Evolutionary conservation across 1,140 invertebrate species (phyloP).

Genomic region (Orchestia grillus): DNA sequence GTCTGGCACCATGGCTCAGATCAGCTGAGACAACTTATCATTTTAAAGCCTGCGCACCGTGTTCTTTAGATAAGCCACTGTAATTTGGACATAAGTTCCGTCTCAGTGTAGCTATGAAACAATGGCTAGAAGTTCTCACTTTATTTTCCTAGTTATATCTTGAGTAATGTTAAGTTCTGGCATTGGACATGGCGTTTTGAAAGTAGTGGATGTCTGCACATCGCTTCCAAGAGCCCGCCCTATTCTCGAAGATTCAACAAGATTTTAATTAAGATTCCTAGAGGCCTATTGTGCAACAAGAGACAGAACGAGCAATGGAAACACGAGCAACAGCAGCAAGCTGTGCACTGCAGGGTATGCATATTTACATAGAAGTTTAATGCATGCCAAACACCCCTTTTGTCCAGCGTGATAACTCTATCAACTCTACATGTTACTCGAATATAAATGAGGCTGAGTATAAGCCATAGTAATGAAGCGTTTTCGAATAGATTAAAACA

Average conservation of each 20-base stretch:
- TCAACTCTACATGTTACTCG: neutral
- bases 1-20: neutral
- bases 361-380: neutral
- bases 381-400: neutral
- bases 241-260: neutral
- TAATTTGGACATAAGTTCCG: neutral
- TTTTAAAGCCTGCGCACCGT: slow-evolving; percentile 20
- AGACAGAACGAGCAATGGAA: neutral
- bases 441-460: neutral
- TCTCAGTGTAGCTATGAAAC: neutral
- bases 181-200: neutral
- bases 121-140: neutral
- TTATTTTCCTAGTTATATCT: neutral
- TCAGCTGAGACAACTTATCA: slow-evolving; percentile 33
- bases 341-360: neutral
- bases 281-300: neutral
- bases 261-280: neutral
- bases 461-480: neutral
- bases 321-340: neutral
- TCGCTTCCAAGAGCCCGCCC: neutral
- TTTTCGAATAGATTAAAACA: slow-evolving; percentile 8
- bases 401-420: neutral
- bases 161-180: neutral
- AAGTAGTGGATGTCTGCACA: neutral
- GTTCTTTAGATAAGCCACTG: slow-evolving; percentile 39